A percentile compares a stretch with the other conserved stretches of the same genome.
phyloP scores from a whole-genome alignment of 2,888 invertebrate species.

The Lithophane socia region DNA sequence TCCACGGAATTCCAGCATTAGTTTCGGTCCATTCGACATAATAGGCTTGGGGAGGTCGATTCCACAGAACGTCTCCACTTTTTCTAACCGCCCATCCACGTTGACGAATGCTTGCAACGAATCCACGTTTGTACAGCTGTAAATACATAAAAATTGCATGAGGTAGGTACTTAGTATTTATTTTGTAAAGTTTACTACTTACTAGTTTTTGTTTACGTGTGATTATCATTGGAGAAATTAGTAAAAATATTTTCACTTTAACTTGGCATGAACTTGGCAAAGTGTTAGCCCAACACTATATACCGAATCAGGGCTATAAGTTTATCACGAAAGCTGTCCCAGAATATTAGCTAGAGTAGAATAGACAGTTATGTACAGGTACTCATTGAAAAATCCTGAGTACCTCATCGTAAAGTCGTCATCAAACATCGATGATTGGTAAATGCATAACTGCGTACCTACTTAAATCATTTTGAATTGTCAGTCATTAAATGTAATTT shows the following conservation, averaged over 20 bases:
- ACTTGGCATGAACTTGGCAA: not conserved
- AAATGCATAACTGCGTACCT: not conserved
- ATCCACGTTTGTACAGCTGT: slow-evolving; percentile 94
- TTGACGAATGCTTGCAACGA: slow-evolving; percentile 95
- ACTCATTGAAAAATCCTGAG: not conserved
- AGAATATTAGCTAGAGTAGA: no score
- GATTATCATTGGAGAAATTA: not conserved
- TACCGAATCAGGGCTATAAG: no score
- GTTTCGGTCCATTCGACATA: slow-evolving; percentile 97
- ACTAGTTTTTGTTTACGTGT: not conserved
- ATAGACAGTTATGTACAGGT: no score
- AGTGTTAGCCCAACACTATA: no score
- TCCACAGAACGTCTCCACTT: slow-evolving; percentile 97
- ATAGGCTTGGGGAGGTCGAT: slow-evolving; percentile 95
- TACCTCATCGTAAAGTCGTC: not conserved
- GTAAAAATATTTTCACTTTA: slow-evolving; percentile 14
- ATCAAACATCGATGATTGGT: not conserved
- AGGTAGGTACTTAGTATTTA: not conserved
- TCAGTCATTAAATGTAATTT: not conserved
- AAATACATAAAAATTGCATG: slow-evolving; percentile 69
- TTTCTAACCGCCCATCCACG: slow-evolving; percentile 95
- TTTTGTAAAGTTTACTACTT: not conserved
- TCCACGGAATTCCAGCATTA: slow-evolving; percentile 96
- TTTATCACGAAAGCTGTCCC: no score
- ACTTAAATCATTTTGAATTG: not conserved